Evolutionary conservation across 2,797 vertebrate species (phyloP), one percentile per base, ranked within the genome.

Genomic region (Phrynocephalus forsythii): DNA sequence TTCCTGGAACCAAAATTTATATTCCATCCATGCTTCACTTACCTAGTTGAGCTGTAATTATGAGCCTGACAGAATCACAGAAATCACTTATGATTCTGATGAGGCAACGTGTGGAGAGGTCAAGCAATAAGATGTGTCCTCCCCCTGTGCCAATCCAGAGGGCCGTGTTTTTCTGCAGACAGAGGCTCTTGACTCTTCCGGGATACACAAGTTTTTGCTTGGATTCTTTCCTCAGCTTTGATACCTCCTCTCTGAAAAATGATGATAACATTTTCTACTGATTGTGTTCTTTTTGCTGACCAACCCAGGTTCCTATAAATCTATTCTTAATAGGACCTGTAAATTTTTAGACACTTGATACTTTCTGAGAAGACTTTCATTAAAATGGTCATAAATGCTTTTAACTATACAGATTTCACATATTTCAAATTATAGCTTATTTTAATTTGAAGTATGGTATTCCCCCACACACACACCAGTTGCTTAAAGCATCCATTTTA

Each of bases 141-240:
- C 98, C 98, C 77, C 98, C 97, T 6, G 98, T 99, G 80, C 98
- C 98, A 38, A 99, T 95, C 99, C 99, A 99, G 83, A 99, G 96
- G 0, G 98, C 96, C 1, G 97, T 96, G n/a, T 97, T 95, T 82
- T 97, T 98, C 94, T 98, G 99, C 82, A 99, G 96, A 91, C 98
- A 97, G 91, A 99, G 96, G 22, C 98, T 96, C 95, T 99, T 99
- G 82, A 99, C 98, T 82, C 95, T 93, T 86, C 97, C 98, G 90
- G 96, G 97, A 92, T 97, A 96, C 3, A 94, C 87, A 16, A 97
- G 81, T 7, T 93, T 91, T 72, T 96, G 94, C 60, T 95, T 95
- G 71, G 90, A 92, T 30, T 92, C 94, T 85, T 94, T 94, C 80
- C 75, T 94, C 67, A 95, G 92, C 88, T 95, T 96, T 87, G 94